These are phyloP conservation scores for Sylvia borin DNA, from an alignment of 2,797 vertebrate genomes.

Conservation along the genomic window DNA sequence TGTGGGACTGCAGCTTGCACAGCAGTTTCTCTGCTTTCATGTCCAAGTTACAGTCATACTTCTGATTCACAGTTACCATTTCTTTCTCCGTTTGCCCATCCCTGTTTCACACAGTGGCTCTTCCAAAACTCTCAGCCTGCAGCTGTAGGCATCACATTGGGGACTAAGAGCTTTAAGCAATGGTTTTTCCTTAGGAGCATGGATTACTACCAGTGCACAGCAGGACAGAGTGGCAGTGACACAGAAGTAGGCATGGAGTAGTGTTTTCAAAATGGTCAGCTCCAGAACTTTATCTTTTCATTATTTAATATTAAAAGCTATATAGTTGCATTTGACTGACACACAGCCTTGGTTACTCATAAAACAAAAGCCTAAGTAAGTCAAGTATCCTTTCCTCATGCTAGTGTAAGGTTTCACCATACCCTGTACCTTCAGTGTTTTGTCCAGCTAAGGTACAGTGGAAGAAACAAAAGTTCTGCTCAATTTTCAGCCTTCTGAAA, in stretches of 20 bases:
- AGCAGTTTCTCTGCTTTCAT: background rate
- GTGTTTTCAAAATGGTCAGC: background rate
- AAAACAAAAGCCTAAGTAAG: background rate
- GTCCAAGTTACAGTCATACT: background rate
- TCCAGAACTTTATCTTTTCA: background rate
- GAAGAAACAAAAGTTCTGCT: background rate
- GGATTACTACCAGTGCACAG: background rate
- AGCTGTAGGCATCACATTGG: background rate
- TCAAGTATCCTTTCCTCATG: background rate
- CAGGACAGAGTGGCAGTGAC: background rate
- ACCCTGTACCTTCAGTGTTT: background rate
- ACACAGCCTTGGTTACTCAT: background rate
- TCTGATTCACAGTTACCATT: background rate
- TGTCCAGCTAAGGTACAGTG: background rate
- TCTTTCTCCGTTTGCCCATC: background rate
- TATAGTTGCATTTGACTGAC: background rate
- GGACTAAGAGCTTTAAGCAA: background rate
- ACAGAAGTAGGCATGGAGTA: background rate
- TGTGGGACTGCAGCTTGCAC: background rate
- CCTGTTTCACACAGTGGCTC: background rate
- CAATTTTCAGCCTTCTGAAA: conserved; percentile 16
- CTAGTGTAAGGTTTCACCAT: background rate
- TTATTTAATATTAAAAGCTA: background rate
- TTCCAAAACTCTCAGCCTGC: background rate
- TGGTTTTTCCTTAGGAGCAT: background rate